Evolutionary conservation across 1,140 invertebrate genomes (phyloP).

Genomic region (Zaprionus davidi): DNA sequence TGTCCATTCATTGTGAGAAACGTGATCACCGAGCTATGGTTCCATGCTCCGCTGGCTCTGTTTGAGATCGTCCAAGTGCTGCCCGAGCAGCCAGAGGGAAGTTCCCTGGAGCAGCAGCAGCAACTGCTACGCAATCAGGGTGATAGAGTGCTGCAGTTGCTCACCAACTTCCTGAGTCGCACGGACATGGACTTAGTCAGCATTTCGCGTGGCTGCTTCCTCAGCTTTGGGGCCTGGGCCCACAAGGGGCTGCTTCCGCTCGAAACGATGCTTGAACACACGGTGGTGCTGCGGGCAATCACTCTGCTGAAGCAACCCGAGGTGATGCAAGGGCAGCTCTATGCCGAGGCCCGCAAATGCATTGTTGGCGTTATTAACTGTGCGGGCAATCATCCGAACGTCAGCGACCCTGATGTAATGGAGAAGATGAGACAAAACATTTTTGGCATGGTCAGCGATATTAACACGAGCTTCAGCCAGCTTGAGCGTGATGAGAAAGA

Average conservation of each 20-base stretch:
- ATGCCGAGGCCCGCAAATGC: neutral
- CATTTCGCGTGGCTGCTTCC: neutral
- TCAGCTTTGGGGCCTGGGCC: neutral
- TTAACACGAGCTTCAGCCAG: neutral
- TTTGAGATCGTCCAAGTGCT: neutral
- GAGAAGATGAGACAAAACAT: neutral
- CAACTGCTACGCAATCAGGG: neutral
- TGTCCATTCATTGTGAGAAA: no score
- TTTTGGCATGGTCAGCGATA: neutral
- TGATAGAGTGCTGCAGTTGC: neutral
- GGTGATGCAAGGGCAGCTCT: neutral
- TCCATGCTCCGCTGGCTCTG: neutral
- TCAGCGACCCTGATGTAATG: neutral
- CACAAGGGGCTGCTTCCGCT: neutral
- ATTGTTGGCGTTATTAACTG: neutral
- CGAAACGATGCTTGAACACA: neutral
- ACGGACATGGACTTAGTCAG: neutral
- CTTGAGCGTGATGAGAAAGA: neutral
- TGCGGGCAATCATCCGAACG: rapidly evolving
- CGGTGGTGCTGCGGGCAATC: neutral
- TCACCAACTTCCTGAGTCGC: neutral
- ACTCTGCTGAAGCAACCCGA: neutral
- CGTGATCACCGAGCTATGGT: neutral
- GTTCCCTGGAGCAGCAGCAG: neutral
- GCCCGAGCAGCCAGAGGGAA: neutral